Percentiles rank a stretch among this genome's conserved stretches.
Conservation (phyloP, 2,888 invertebrate species). For the Miltochrista miniata region DNA sequence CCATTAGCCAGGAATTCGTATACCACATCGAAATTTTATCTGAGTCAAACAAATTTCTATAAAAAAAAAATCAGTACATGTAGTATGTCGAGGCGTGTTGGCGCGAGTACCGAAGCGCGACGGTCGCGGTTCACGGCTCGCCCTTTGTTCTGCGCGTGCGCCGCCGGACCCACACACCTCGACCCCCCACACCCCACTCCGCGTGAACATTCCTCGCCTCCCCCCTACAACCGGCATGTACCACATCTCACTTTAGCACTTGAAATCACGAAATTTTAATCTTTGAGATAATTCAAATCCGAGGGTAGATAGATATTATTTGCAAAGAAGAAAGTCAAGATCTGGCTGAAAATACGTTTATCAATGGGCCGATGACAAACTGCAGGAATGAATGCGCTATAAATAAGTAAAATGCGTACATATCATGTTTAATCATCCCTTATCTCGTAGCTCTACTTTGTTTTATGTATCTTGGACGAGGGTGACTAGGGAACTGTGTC, state of each 20-base stretch:
- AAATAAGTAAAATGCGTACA: no score
- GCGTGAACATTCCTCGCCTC: constrained; percentile 16
- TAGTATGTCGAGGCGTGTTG: constrained; percentile 44
- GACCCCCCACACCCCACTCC: constrained; percentile 13
- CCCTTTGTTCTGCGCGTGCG: constrained; percentile 81
- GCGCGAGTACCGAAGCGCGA: constrained; percentile 66
- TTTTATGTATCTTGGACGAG: no score
- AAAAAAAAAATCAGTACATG: constrained; percentile 55
- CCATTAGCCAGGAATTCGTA: constrained; percentile 12
- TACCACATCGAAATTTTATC: constrained; percentile 22
- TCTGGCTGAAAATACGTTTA: no score
- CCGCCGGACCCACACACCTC: constrained; percentile 51
- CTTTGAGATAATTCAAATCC: constrained; percentile 19
- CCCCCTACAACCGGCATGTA: constrained; percentile 14
- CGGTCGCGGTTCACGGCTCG: constrained; percentile 81
- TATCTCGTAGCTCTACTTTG: no score
- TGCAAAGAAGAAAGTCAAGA: no score
- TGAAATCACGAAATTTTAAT: constrained; percentile 19
- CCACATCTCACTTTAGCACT: constrained; percentile 25
- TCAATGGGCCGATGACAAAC: no score
- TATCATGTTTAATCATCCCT: no score
- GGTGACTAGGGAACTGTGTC: no score
- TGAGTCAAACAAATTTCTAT: constrained; percentile 47
- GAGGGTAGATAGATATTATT: no score
- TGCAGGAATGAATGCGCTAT: no score